Base-by-base conservation (phyloP, 2,797 vertebrate species). In the Eurystomus glaucurus region DNA sequence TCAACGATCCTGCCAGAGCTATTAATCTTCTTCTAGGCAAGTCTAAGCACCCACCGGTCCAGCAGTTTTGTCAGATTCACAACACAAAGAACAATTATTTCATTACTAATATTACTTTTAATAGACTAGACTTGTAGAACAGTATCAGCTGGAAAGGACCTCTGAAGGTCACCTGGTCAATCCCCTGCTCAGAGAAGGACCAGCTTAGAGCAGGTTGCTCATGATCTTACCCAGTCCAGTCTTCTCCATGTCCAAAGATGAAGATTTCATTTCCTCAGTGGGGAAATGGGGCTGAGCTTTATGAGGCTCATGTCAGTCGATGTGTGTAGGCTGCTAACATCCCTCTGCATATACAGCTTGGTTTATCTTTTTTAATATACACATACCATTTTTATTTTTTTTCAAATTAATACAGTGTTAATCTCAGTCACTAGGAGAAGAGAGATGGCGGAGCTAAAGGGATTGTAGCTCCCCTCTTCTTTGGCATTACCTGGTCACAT, bases 401-500 rank as follows among this genome's bases (percentile, higher is more conserved):
- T 45, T 88, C 57, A 75, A 93, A 83, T 62, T 37, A 77, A 45
- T 45, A 33, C 41, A 62, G n/a, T 23, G 31, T 61, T 88, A 83
- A 93, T 83, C 87, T 90, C 70, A 87, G 75, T 35, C 66, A 87
- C 58, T 58, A 55, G 9, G 35, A 71, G 46, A 85, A 94, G 81
- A 85, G 70, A 52, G 2, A 69, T 69, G 70, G 70, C 54, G 71
- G 58, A 90, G 54, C 84, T 94, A 79, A 93, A 89, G 64, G 77
- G 84, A 97, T 96, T 94, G 91, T 1, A 84, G 84, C n/a, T 90
- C 22, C 61, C 51, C 33, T 71, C 39, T 86, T 41, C 69, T 57
- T 79, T 43, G 85, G 86, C 78, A 74, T 87, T 85, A 82, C 58
- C 66, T 85, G 60, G 26, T 89, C 81, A 96, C 74, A 62, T 21